phyloP scores from a whole-genome alignment of 1,140 invertebrate genomes.

The Tetramorium parvispinum region DNA sequence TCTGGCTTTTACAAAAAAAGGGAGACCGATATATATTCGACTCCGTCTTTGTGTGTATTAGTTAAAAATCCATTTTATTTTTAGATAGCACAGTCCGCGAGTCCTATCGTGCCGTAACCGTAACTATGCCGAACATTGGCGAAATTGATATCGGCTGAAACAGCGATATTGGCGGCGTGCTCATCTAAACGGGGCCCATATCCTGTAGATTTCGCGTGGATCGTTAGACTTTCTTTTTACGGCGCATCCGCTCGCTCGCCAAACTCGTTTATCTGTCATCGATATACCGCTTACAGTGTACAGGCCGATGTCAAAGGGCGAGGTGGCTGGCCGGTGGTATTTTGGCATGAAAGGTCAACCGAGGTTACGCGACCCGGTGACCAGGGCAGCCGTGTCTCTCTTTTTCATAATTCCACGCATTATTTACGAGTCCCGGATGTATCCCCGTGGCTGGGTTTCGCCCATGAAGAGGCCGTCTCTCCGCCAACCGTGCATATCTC shows the following conservation, averaged over 20 bases:
- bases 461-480: constrained; percentile 51
- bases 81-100: background rate
- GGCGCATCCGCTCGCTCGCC: constrained; percentile 20
- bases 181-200: constrained; percentile 26
- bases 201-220: constrained; percentile 41
- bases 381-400: constrained; percentile 28
- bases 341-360: constrained; percentile 43
- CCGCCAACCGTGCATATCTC: constrained; percentile 9
- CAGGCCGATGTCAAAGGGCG: constrained; percentile 32
- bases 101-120: constrained; percentile 17
- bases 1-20: background rate
- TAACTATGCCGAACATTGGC: constrained; percentile 18
- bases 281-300: constrained; percentile 25
- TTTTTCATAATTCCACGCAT: constrained; percentile 70
- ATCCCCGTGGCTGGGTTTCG: background rate
- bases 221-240: constrained; percentile 54
- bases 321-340: background rate
- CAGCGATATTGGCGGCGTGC: constrained; percentile 46
- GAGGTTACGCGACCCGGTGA: constrained; percentile 47
- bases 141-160: constrained; percentile 54
- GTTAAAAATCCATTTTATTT: constrained; percentile 51
- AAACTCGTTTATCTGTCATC: constrained; percentile 58
- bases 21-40: background rate
- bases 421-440: constrained; percentile 62
- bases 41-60: background rate